phyloP scores from a whole-genome alignment of 2,113 vertebrate species.

The Echinops telfairi region DNA sequence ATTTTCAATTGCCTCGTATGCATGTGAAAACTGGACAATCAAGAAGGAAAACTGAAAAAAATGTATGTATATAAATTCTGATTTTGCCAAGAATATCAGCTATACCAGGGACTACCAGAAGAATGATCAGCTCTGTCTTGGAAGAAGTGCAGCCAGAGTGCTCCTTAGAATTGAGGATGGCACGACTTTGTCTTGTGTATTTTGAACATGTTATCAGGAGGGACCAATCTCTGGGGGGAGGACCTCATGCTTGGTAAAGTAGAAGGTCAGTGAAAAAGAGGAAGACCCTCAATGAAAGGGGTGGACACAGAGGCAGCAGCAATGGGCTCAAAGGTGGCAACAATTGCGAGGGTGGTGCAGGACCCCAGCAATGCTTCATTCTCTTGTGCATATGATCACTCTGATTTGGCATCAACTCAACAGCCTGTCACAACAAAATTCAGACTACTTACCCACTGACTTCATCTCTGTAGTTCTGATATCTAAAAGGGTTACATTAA shows the following conservation, averaged over 20 bases:
- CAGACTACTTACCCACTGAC: slow-evolving; percentile 43
- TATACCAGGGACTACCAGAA: neutral
- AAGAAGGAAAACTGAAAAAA: neutral
- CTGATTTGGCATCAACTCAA: neutral
- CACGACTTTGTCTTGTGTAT: neutral
- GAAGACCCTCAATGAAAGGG: neutral
- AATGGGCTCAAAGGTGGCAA: neutral
- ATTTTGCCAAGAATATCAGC: neutral
- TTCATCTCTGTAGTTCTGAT: slow-evolving; percentile 57
- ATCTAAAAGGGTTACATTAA: slow-evolving; percentile 47
- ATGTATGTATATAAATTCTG: neutral
- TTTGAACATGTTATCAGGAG: neutral
- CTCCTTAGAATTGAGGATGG: neutral
- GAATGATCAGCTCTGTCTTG: neutral
- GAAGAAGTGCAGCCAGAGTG: neutral
- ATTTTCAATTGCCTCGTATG: neutral
- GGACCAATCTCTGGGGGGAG: neutral
- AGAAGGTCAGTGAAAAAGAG: neutral
- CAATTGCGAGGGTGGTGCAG: neutral
- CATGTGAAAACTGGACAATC: neutral
- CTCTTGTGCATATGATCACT: neutral
- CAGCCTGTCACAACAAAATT: neutral
- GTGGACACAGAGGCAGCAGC: neutral
- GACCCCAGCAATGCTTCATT: neutral
- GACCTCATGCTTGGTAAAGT: neutral